Evolutionary conservation across 2,113 vertebrate genomes (phyloP), one percentile per base, ranked within the genome.

Genomic region (Neofelis nebulosa): DNA sequence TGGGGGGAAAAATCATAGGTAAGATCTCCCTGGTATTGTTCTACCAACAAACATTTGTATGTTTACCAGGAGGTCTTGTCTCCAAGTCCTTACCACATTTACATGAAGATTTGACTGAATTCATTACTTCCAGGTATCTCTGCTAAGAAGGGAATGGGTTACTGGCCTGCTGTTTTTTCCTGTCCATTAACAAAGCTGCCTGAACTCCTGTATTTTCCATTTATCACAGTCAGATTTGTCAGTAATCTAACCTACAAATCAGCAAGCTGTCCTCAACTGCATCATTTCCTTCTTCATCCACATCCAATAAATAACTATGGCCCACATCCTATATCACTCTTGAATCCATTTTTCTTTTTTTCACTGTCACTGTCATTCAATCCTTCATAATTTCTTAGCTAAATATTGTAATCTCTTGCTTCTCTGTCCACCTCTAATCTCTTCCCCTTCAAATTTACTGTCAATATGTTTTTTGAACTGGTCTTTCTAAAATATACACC

Each of bases 241-340:
- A 94, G 29, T 48, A 76, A 55, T 61, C 65, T 86, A 90, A 81
- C 33, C 82, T 25, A 89, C 33, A 95, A 91, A 85, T 85, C 71
- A n/a, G 5, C 23, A 73, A 89, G 31, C 23, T 29, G 73, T 85
- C 8, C 71, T 81, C 21, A 89, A 85, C 3, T 73, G 29, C 63
- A 94, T 50, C 19, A 11, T 25, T 65, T 48, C 19, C 27, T 79
- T 79, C 31, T 91, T 8, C 15, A 50, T 57, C 13, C n/a, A 31
- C 41, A 92, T 52, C 25, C 48, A 74, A 61, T 50, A 74, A 95
- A 87, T 45, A n/a, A 41, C 55, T 84, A 38, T 88, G 41, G 82
- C n/a, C 76, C 69, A 18, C 1, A 68, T 69, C 79, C 16, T 48
- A 4, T 7, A 83, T 79, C 69, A 84, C 19, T 84, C 36, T 66